Percentiles rank a stretch among this genome's conserved stretches.
Evolutionary conservation across 2,797 vertebrate genomes (phyloP).

Genomic region (Enteromius anoplus): DNA sequence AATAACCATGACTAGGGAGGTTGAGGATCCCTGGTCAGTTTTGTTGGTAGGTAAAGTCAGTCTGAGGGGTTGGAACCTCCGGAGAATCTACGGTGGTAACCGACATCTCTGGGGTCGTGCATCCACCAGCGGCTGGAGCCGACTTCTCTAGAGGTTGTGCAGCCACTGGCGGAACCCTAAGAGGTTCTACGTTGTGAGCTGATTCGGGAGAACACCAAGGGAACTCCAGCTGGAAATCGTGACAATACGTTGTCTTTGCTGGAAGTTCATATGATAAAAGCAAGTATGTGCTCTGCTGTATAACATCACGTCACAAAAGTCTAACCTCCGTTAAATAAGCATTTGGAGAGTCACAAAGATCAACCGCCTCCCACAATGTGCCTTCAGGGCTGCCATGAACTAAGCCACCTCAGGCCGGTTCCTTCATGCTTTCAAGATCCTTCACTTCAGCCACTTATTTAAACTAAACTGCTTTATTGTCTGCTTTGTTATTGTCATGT

Average conservation of each 20-base stretch:
- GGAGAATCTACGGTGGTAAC: too few relatives aligned
- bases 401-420: background rate
- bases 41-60: too few relatives aligned
- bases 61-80: too few relatives aligned
- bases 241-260: background rate
- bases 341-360: conserved; percentile 5
- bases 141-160: too few relatives aligned
- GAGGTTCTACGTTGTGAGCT: too few relatives aligned
- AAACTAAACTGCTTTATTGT: background rate
- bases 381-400: conserved; percentile 13
- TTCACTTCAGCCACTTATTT: conserved; percentile 3
- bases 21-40: too few relatives aligned
- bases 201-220: too few relatives aligned
- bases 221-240: too few relatives aligned
- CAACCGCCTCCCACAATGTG: background rate
- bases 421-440: conserved; percentile 2
- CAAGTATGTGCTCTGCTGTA: background rate
- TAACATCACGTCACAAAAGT: background rate
- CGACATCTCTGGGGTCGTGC: too few relatives aligned
- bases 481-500: background rate
- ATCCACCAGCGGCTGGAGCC: too few relatives aligned
- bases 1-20: too few relatives aligned
- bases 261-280: background rate
- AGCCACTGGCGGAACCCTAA: too few relatives aligned
- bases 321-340: background rate